These are phyloP conservation scores for Papilio polyxenes DNA, from an alignment of 1,140 invertebrate genomes.

Conservation along the genomic window DNA sequence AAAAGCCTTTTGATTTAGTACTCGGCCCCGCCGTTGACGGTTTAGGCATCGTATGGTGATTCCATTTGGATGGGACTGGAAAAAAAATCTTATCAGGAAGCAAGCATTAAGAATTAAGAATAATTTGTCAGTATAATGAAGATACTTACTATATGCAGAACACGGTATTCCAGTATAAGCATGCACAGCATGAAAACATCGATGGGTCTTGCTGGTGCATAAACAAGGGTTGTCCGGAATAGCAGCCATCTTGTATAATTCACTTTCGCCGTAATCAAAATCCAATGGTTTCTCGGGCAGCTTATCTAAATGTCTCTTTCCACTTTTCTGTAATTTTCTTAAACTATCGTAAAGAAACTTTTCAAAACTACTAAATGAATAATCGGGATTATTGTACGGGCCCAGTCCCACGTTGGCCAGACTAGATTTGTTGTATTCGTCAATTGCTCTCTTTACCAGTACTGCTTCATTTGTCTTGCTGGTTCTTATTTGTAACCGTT, in stretches of 20 bases:
- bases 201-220: constrained; percentile 91
- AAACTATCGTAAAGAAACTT: constrained; percentile 95
- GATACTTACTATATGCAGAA: constrained; percentile 89
- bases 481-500: constrained; percentile 94
- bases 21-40: constrained; percentile 68
- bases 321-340: constrained; percentile 87
- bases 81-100: constrained; percentile 45
- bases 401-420: constrained; percentile 85
- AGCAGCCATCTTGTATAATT: constrained; percentile 76
- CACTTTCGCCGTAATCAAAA: constrained; percentile 77
- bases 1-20: constrained; percentile 77
- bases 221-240: constrained; percentile 83
- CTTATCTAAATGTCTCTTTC: constrained; percentile 83
- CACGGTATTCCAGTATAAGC: constrained; percentile 94
- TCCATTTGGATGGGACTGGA: constrained; percentile 85
- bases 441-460: constrained; percentile 91
- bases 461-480: constrained; percentile 94
- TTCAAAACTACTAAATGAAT: constrained; percentile 93
- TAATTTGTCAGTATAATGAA: background rate
- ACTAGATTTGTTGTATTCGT: constrained; percentile 90
- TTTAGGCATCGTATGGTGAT: constrained; percentile 88
- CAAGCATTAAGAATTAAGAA: background rate
- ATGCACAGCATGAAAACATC: constrained; percentile 93
- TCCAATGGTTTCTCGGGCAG: constrained; percentile 81
- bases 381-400: constrained; percentile 86